Evolutionary conservation across 2,888 invertebrate genomes (phyloP).

Genomic region (Rhingia rostrata): DNA sequence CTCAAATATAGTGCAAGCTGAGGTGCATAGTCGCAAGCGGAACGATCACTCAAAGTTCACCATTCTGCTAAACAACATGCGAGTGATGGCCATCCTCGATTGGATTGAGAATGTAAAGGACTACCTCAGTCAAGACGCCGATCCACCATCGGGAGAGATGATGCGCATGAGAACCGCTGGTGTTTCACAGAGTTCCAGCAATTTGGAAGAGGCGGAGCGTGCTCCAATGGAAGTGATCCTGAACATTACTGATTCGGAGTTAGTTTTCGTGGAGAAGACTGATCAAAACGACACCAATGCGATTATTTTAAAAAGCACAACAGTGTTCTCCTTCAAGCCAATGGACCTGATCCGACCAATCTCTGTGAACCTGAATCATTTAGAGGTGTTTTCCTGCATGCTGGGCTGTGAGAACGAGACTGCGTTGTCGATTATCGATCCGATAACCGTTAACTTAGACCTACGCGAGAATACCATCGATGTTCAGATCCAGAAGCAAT

Average conservation of each 20-base stretch:
- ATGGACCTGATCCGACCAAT: slow-evolving; percentile 89
- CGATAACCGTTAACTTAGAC: slow-evolving; percentile 92
- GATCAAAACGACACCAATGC: slow-evolving; percentile 95
- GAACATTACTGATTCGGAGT: slow-evolving; percentile 97
- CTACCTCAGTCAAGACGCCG: slow-evolving; percentile 86
- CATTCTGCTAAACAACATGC: slow-evolving; percentile 95
- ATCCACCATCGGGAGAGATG: slow-evolving; percentile 80
- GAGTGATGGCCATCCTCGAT: slow-evolving; percentile 95
- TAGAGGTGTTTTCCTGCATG: slow-evolving; percentile 96
- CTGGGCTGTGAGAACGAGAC: slow-evolving; percentile 96
- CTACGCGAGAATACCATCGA: slow-evolving; percentile 84
- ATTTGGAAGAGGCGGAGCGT: slow-evolving; percentile 59
- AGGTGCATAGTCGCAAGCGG: slow-evolving; percentile 89
- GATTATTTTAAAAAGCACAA: slow-evolving; percentile 95
- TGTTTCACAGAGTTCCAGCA: slow-evolving; percentile 51
- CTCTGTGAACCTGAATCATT: slow-evolving; percentile 93
- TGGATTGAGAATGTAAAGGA: slow-evolving; percentile 94
- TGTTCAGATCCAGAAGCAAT: slow-evolving; percentile 87
- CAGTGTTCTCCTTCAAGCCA: slow-evolving; percentile 91
- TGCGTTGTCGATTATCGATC: slow-evolving; percentile 96
- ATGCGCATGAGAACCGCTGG: slow-evolving; percentile 39
- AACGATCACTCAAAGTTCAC: slow-evolving; percentile 90
- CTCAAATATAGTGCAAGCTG: slow-evolving; percentile 87
- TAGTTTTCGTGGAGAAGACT: slow-evolving; percentile 96
- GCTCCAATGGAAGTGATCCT: slow-evolving; percentile 89